Evolutionary conservation across 2,888 invertebrate genomes (phyloP).

Genomic region (Campoletis raptor): DNA sequence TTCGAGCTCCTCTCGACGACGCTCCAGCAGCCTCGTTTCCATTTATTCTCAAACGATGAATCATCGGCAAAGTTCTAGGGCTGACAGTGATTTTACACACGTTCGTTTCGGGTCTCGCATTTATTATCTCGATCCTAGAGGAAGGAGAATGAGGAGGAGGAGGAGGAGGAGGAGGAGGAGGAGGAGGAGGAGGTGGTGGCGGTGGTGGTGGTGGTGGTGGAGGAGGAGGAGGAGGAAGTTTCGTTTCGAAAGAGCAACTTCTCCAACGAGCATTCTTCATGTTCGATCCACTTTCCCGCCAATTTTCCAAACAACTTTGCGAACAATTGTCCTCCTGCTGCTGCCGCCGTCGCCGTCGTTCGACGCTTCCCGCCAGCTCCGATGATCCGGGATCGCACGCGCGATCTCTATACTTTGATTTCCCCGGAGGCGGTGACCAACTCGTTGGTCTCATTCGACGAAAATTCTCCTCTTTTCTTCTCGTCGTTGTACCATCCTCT

Average conservation of each 20-base stretch:
- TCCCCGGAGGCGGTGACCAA: constrained; percentile 82
- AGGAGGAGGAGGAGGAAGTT: too few species aligned
- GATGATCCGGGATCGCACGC: constrained; percentile 70
- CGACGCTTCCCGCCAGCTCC: neutral
- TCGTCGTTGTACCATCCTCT: constrained; percentile 1
- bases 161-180: too few species aligned
- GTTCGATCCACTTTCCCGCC: neutral
- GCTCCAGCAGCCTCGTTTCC: constrained; percentile 70
- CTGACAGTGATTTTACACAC: constrained; percentile 83
- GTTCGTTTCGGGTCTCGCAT: constrained; percentile 74
- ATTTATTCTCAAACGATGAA: constrained; percentile 82
- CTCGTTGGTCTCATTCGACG: constrained; percentile 81
- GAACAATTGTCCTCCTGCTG: neutral
- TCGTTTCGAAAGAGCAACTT: constrained; percentile 41
- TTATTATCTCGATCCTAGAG: constrained; percentile 77
- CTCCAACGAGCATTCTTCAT: constrained; percentile 32
- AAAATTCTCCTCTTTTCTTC: constrained; percentile 75
- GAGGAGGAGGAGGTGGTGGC: too few species aligned
- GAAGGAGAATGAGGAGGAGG: too few species aligned
- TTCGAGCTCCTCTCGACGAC: constrained; percentile 86
- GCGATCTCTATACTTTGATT: constrained; percentile 75
- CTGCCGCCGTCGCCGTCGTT: too few species aligned
- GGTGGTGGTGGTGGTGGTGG: too few species aligned
- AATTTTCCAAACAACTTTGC: neutral
- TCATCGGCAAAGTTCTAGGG: constrained; percentile 78